phyloP scores from a whole-genome alignment of 2,113 vertebrate species.

The Nematolebias whitei region DNA sequence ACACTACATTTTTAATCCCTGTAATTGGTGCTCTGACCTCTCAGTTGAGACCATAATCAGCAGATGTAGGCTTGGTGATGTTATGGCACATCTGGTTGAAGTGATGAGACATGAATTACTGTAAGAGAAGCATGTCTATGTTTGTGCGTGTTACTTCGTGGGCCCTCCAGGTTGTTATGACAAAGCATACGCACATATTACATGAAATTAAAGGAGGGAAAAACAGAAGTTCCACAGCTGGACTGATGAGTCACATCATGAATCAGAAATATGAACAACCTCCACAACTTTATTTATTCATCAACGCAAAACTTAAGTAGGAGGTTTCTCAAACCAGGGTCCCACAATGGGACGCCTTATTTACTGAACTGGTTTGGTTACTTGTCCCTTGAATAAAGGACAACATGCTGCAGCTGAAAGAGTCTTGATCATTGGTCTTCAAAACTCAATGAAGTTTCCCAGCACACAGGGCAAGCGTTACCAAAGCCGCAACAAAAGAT shows the following conservation, averaged over 20 bases:
- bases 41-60: constrained; percentile 12
- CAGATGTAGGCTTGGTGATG: constrained; percentile 3
- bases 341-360: constrained; percentile 8
- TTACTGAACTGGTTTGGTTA: constrained; percentile 26
- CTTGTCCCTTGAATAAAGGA: constrained; percentile 43
- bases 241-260: constrained; percentile 31
- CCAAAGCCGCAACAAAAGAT: constrained; percentile 64
- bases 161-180: constrained; percentile 11
- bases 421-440: constrained; percentile 32
- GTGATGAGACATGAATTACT: constrained; percentile 24
- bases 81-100: constrained; percentile 27
- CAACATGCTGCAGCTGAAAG: constrained; percentile 38
- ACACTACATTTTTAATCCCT: constrained; percentile 49
- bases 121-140: background rate
- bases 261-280: constrained; percentile 36
- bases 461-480: constrained; percentile 67
- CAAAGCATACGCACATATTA: constrained; percentile 4
- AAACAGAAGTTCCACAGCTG: constrained; percentile 46
- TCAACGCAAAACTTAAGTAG: background rate
- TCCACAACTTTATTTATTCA: constrained; percentile 29
- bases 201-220: constrained; percentile 10
- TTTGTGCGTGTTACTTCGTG: constrained; percentile 5
- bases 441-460: constrained; percentile 57
- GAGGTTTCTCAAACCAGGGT: constrained; percentile 10
- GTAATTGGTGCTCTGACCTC: constrained; percentile 51